Conservation (phyloP, 2,113 vertebrate species). For the Protobothrops flavoviridis region DNA sequence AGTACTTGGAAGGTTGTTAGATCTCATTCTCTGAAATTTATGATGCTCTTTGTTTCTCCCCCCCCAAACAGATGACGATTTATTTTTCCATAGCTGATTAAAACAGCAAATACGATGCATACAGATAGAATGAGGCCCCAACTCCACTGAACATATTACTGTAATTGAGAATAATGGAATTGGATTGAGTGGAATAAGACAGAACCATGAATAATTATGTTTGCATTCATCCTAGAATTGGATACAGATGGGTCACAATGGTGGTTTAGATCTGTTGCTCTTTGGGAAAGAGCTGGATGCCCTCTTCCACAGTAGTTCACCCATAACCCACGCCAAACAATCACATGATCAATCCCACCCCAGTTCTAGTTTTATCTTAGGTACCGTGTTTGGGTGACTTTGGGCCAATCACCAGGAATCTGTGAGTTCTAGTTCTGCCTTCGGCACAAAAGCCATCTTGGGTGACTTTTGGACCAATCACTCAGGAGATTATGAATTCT, state of each 20-base stretch:
- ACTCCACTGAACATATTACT: neutral
- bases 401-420: too few relatives aligned
- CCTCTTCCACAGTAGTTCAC: neutral
- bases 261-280: neutral
- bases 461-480: neutral
- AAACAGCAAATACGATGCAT: neutral
- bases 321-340: neutral
- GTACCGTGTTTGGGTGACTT: too few relatives aligned
- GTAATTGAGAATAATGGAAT: neutral
- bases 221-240: neutral
- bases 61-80: neutral
- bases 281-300: neutral
- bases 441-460: too few relatives aligned
- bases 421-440: too few relatives aligned
- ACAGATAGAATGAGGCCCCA: neutral
- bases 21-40: neutral
- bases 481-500: neutral
- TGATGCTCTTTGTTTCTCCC: neutral
- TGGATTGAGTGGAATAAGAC: neutral
- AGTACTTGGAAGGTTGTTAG: neutral
- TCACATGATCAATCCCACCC: neutral
- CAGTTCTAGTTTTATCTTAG: too few relatives aligned
- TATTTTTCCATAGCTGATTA: conserved; percentile 1
- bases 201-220: neutral
- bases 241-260: neutral